phyloP scores from a whole-genome alignment of 2,797 vertebrate species.

The Trematomus bernacchii region DNA sequence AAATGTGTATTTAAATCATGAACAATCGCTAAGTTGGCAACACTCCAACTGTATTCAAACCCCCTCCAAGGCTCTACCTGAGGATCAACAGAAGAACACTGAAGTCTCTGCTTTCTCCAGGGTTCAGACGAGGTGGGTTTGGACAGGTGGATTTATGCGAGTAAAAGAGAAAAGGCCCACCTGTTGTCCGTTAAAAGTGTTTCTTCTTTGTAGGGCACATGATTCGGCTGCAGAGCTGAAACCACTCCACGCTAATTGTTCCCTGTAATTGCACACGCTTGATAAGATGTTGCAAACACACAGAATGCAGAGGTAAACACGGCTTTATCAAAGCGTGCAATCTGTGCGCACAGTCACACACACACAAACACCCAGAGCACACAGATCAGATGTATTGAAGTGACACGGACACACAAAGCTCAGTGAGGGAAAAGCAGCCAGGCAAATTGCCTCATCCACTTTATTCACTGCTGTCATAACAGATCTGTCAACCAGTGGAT shows the following conservation, averaged over 20 bases:
- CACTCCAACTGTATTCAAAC: not conserved
- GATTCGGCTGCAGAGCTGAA: conserved; percentile 27
- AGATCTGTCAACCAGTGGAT: conserved; percentile 1
- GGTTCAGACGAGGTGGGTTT: conserved; percentile 6
- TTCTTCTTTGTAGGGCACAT: conserved; percentile 20
- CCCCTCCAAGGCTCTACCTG: not conserved
- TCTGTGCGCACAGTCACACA: conserved; percentile 7
- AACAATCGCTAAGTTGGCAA: not conserved
- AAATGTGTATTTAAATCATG: not conserved
- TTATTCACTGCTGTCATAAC: conserved; percentile 39
- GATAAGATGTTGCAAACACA: conserved; percentile 17
- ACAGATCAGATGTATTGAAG: conserved; percentile 4
- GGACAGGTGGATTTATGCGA: conserved; percentile 36
- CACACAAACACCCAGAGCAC: conserved; percentile 1
- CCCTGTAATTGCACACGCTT: conserved; percentile 52
- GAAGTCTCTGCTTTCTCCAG: not conserved
- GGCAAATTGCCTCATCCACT: conserved; percentile 22
- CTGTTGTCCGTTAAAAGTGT: conserved; percentile 23
- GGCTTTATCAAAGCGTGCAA: conserved; percentile 5
- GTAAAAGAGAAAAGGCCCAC: conserved; percentile 8
- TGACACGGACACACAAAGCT: not conserved
- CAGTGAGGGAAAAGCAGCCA: conserved; percentile 7
- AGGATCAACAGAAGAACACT: not conserved
- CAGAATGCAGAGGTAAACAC: conserved; percentile 13
- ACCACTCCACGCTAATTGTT: conserved; percentile 57